Evolutionary conservation across 2,888 invertebrate species (phyloP).

Genomic region (Orchesella flavescens): DNA sequence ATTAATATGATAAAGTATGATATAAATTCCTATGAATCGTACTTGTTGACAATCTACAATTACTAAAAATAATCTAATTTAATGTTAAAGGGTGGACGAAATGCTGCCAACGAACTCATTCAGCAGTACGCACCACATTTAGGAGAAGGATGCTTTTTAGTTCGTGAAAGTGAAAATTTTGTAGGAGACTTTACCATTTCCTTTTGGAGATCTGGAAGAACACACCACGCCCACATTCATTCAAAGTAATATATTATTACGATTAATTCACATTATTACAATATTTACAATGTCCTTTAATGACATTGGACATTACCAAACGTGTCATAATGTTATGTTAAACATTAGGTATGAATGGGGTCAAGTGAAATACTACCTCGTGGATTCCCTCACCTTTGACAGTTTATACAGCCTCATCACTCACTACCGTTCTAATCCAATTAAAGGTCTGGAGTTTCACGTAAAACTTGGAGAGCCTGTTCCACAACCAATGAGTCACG

Average conservation of each 20-base stretch:
- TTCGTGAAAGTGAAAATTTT: slow-evolving; percentile 94
- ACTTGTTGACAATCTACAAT: too few species aligned
- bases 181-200: slow-evolving; percentile 96
- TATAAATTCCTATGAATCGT: too few species aligned
- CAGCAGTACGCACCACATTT: slow-evolving; percentile 81
- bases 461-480: slow-evolving; percentile 92
- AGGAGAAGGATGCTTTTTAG: slow-evolving; percentile 92
- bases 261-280: too few species aligned
- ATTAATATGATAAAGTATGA: too few species aligned
- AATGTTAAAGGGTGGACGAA: slow-evolving; percentile 80
- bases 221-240: slow-evolving; percentile 93
- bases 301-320: too few species aligned
- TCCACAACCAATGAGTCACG: slow-evolving; percentile 95
- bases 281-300: too few species aligned
- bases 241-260: slow-evolving; percentile 76
- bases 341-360: slow-evolving; percentile 82
- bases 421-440: slow-evolving; percentile 88
- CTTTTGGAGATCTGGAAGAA: slow-evolving; percentile 86
- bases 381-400: slow-evolving; percentile 91
- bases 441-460: slow-evolving; percentile 91
- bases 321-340: too few species aligned
- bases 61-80: not conserved
- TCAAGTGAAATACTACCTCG: slow-evolving; percentile 90
- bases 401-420: slow-evolving; percentile 93
- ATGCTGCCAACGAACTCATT: slow-evolving; percentile 85